Evolutionary conservation across 2,113 vertebrate species (phyloP), one percentile per base, ranked within the genome.

Genomic region (Lepisosteus osseus): DNA sequence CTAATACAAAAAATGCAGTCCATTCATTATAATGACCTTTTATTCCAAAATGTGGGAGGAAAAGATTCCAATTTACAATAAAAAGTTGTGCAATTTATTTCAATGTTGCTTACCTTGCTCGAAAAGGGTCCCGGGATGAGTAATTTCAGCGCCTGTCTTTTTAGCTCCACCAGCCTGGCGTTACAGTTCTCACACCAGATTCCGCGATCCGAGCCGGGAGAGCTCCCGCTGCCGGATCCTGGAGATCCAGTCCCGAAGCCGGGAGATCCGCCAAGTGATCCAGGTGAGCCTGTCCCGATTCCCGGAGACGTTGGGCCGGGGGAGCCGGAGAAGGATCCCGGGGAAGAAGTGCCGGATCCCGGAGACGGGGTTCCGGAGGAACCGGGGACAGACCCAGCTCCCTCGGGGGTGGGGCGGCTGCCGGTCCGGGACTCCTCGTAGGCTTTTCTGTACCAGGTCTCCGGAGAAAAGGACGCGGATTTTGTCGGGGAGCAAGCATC

Each of bases 181-280:
- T 87, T 95, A 88, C 97, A 99, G 86, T 95, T 95, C 82, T 99
- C 96, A 85, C 97, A 99, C 97, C 96, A 98, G 68, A 91, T 91
- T 65, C 94, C 94, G 77, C 95, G 94, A 71, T 98, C 97, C 6
- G 96, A 98, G 51, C 96, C 96, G 3, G 96, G 96, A 40, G 96
- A 98, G 80, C 96, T 98, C 78, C 96, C 96, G 69, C 95, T 96
- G 68, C 95, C 96, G 61, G 95, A 97, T 68, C 95, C 95, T 0
- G 91, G 91, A 2, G 92, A 93, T 8, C 97, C 96, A 0, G 97
- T 97, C 71, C 97, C 73, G 82, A 97, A 97, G 51, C 97, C 96
- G 0, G 97, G 97, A 4, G 97, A 97, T 56, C 96, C 96, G 29
- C 96, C 96, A 3, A 97, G 86, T 14, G 97, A 98, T 2, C 97